These are phyloP conservation scores for Solenopsis invicta DNA, from an alignment of 1,140 invertebrate genomes.

Conservation along the genomic window DNA sequence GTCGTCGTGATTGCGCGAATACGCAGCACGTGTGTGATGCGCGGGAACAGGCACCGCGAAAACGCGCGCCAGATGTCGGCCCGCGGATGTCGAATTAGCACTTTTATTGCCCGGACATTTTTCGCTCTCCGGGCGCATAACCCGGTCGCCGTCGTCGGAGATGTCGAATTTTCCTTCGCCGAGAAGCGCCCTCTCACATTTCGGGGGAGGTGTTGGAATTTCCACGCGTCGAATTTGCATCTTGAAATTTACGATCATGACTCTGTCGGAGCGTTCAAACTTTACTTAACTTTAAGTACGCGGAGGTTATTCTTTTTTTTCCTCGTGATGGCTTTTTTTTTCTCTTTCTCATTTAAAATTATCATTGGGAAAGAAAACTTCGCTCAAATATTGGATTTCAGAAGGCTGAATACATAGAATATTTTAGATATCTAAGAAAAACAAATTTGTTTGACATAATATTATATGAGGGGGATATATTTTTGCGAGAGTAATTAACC, in stretches of 20 bases:
- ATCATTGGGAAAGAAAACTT: slow-evolving; percentile 20
- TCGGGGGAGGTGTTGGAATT: slow-evolving; percentile 4
- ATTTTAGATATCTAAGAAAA: neutral
- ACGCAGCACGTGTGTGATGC: slow-evolving; percentile 2
- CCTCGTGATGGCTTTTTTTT: neutral
- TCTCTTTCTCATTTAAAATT: slow-evolving; percentile 14
- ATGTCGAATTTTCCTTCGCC: neutral
- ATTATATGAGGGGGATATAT: neutral
- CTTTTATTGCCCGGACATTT: slow-evolving; percentile 68
- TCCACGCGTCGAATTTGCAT: slow-evolving; percentile 8
- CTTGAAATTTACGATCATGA: slow-evolving; percentile 23
- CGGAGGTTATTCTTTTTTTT: neutral
- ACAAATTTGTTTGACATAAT: neutral
- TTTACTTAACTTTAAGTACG: neutral
- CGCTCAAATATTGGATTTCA: neutral
- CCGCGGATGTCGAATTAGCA: slow-evolving; percentile 64
- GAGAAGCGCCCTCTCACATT: neutral
- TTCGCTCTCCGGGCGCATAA: slow-evolving; percentile 35
- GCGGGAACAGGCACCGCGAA: slow-evolving; percentile 34
- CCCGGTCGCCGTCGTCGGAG: neutral
- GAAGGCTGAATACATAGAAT: neutral
- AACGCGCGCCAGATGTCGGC: slow-evolving; percentile 68
- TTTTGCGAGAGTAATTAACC: neutral
- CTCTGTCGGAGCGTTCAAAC: neutral
- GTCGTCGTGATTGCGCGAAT: slow-evolving; percentile 28